phyloP scores from a whole-genome alignment of 2,888 invertebrate species.

The Amphiduros pacificus region DNA sequence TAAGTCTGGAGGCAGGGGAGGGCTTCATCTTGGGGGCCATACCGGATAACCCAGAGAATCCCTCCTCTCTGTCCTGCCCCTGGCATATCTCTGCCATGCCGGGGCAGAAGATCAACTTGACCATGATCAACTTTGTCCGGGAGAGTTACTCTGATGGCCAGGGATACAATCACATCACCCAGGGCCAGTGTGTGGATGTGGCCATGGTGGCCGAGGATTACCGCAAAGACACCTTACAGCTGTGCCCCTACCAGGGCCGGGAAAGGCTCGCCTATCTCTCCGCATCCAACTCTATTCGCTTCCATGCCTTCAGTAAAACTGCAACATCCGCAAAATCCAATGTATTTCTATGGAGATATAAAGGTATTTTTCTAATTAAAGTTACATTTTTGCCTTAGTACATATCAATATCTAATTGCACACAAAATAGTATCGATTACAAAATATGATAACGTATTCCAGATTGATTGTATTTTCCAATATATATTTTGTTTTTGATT shows the following conservation, averaged over 20 bases:
- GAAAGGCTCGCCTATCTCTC: constrained; percentile 5
- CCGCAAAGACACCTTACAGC: neutral
- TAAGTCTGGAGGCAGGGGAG: constrained; percentile 8
- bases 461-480: no score
- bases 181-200: constrained; percentile 5
- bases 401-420: no score
- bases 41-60: neutral
- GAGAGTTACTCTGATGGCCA: no score
- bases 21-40: constrained; percentile 1
- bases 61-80: neutral
- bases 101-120: constrained; percentile 5
- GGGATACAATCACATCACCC: neutral
- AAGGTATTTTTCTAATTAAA: no score
- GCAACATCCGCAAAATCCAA: neutral
- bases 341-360: constrained; percentile 5
- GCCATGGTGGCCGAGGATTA: constrained; percentile 4
- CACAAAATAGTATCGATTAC: no score
- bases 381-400: no score
- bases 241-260: constrained; percentile 3
- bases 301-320: neutral
- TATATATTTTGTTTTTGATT: no score
- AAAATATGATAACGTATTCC: no score
- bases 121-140: constrained; percentile 8
- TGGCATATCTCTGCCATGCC: constrained; percentile 4
- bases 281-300: neutral